phyloP scores from a whole-genome alignment of 2,888 invertebrate genomes.

The Micoletzkya japonica region DNA sequence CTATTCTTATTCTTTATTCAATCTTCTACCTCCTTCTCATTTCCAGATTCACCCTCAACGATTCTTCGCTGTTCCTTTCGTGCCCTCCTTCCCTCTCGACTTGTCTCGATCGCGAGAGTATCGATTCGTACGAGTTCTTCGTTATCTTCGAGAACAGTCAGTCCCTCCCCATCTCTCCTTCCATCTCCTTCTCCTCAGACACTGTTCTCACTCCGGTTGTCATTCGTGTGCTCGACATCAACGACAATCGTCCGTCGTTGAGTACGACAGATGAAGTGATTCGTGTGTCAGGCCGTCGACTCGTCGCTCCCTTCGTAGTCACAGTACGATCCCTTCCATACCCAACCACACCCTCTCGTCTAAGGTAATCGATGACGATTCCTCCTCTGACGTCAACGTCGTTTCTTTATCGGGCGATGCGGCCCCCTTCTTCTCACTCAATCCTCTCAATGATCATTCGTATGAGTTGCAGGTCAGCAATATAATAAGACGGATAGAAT shows the following conservation, averaged over 20 bases:
- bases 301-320: conserved; percentile 6
- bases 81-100: background rate
- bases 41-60: conserved; percentile 7
- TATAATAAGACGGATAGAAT: background rate
- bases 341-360: background rate
- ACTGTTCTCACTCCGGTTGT: conserved; percentile 5
- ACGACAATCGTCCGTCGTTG: conserved; percentile 21
- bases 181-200: background rate
- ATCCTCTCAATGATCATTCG: background rate
- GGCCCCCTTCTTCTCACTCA: conserved; percentile 7
- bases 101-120: conserved; percentile 9
- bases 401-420: conserved; percentile 14
- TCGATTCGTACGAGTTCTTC: conserved; percentile 14
- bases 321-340: background rate
- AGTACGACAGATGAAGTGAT: conserved; percentile 4
- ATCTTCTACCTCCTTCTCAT: too few species aligned
- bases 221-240: conserved; percentile 11
- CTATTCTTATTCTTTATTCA: too few species aligned
- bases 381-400: background rate
- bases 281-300: conserved; percentile 3
- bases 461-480: conserved; percentile 7
- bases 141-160: conserved; percentile 6
- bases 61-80: background rate
- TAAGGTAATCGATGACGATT: conserved; percentile 15
- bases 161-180: background rate